phyloP scores from a whole-genome alignment of 64 coral and sea anemone genomes.

The Dendronephthya gigantea region DNA sequence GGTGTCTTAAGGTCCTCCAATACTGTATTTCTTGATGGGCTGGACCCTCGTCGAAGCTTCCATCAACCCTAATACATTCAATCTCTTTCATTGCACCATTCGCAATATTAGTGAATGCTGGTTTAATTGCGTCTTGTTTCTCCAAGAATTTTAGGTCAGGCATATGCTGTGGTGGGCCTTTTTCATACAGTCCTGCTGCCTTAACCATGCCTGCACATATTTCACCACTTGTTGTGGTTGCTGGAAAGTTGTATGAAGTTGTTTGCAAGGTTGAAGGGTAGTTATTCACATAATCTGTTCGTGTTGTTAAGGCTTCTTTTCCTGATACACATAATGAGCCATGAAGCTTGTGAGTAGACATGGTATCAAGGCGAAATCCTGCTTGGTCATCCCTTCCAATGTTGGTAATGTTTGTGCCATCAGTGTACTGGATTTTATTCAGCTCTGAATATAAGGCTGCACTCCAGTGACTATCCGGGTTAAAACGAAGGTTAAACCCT shows the following conservation, averaged over 20 bases:
- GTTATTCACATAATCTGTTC: neutral
- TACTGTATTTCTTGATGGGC: slow-evolving; percentile 43
- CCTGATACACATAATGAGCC: slow-evolving; percentile 7
- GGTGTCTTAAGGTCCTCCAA: slow-evolving; percentile 46
- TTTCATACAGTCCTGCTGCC: neutral
- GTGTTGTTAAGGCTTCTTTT: neutral
- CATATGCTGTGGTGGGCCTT: slow-evolving; percentile 31
- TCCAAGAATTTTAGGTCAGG: slow-evolving; percentile 1
- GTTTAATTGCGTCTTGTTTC: neutral
- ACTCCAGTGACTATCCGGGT: slow-evolving; percentile 46
- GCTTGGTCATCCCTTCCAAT: slow-evolving; percentile 38
- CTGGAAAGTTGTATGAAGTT: slow-evolving; percentile 22
- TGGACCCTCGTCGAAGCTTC: slow-evolving; percentile 38
- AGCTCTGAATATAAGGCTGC: slow-evolving; percentile 29
- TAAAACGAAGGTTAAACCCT: slow-evolving; percentile 36
- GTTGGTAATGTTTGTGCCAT: slow-evolving; percentile 23
- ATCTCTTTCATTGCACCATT: slow-evolving; percentile 35
- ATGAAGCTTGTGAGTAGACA: slow-evolving; percentile 14
- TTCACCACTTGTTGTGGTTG: slow-evolving; percentile 12
- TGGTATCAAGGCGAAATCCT: slow-evolving; percentile 26
- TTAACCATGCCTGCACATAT: slow-evolving; percentile 29
- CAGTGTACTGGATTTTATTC: neutral
- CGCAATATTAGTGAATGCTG: slow-evolving; percentile 14
- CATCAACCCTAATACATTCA: slow-evolving; percentile 53
- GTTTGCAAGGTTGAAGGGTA: slow-evolving; percentile 9